A percentile compares a stretch with the other conserved stretches of the same genome.
Evolutionary conservation across 2,113 vertebrate genomes (phyloP).

Genomic region (Nicator chloris): DNA sequence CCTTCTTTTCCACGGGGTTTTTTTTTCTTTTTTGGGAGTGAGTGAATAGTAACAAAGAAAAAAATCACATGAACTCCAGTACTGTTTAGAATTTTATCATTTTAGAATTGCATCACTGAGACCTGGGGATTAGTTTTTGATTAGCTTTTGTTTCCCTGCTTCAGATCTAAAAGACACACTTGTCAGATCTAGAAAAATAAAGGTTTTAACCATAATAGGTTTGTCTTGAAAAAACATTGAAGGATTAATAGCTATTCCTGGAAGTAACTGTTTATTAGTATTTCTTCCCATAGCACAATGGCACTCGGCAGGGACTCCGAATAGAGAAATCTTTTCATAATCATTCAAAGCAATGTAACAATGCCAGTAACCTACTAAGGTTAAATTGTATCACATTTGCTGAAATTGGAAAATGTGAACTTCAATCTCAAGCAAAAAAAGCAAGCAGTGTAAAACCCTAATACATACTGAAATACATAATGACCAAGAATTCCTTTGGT

Average conservation of each 20-base stretch:
- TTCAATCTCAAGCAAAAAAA: neutral
- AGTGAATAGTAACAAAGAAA: neutral
- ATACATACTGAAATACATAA: neutral
- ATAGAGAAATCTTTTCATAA: neutral
- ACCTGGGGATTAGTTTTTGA: neutral
- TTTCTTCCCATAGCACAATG: neutral
- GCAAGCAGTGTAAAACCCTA: neutral
- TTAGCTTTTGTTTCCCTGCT: neutral
- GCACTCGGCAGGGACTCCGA: neutral
- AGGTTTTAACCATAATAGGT: neutral
- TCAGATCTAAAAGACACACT: neutral
- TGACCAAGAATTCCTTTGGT: neutral
- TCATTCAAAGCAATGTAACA: neutral
- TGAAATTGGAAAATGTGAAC: neutral
- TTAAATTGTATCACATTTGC: neutral
- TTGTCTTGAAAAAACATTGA: neutral
- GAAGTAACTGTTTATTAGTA: conserved; percentile 9
- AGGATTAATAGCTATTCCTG: neutral
- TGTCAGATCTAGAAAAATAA: neutral
- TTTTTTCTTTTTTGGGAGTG: neutral
- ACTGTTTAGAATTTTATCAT: neutral
- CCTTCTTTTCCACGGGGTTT: neutral
- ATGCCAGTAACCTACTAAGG: neutral
- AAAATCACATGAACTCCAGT: neutral
- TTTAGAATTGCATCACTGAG: neutral